A percentile compares a stretch with the other conserved stretches of the same genome.
Evolutionary conservation across 2,888 invertebrate genomes (phyloP).

Genomic region (Ennomos quercinarius): DNA sequence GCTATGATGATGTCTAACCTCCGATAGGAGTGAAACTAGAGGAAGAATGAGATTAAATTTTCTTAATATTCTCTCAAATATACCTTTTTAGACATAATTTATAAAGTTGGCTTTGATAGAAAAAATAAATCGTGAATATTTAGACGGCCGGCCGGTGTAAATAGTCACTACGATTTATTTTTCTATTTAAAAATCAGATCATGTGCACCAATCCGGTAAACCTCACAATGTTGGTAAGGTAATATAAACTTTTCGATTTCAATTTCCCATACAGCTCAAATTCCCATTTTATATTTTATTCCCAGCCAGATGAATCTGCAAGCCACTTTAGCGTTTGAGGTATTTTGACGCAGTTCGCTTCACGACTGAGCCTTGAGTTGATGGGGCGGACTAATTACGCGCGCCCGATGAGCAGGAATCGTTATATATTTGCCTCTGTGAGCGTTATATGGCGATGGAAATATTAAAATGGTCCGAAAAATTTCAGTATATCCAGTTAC

Average conservation of each 20-base stretch:
- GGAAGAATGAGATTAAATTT: too few relatives aligned
- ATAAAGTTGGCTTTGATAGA: too few relatives aligned
- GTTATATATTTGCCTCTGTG: conserved; percentile 20
- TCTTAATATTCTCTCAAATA: too few relatives aligned
- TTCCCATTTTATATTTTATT: neutral
- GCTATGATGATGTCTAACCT: too few relatives aligned
- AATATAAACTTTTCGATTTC: too few relatives aligned
- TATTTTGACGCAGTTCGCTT: conserved; percentile 8
- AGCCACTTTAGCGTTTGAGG: conserved; percentile 12
- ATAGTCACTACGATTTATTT: too few relatives aligned
- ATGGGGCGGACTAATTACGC: conserved; percentile 43
- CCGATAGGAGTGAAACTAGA: too few relatives aligned
- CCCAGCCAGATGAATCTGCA: neutral
- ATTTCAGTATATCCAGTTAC: too few relatives aligned
- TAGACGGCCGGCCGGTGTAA: too few relatives aligned
- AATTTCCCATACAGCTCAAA: conserved; percentile 2
- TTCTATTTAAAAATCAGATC: neutral
- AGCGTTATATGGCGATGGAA: neutral
- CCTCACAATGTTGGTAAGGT: neutral
- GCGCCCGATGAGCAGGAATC: conserved; percentile 32
- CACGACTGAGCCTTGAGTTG: conserved; percentile 37
- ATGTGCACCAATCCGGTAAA: neutral
- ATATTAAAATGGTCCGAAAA: too few relatives aligned
- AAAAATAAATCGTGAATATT: too few relatives aligned
- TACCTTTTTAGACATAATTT: too few relatives aligned